phyloP scores from a whole-genome alignment of 2,113 vertebrate genomes.

The Phoenicopterus ruber region DNA sequence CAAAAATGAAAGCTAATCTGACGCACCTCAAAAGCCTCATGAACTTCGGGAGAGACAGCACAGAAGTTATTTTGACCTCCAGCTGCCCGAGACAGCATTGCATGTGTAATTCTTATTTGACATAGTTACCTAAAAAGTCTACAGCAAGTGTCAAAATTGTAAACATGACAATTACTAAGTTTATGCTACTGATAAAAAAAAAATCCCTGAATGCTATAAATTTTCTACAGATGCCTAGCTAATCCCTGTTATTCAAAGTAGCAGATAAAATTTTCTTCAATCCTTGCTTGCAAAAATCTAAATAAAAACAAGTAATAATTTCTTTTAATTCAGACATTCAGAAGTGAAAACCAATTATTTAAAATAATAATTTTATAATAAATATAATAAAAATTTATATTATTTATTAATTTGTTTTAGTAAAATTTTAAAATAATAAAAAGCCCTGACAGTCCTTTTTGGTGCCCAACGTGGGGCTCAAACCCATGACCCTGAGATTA shows the following conservation, averaged over 20 bases:
- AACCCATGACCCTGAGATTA: no score
- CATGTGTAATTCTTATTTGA: neutral
- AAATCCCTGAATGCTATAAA: neutral
- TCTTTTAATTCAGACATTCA: neutral
- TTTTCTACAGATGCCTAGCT: neutral
- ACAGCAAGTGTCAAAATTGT: neutral
- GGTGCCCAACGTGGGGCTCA: no score
- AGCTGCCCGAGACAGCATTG: neutral
- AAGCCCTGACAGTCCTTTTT: no score
- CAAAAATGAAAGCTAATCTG: neutral
- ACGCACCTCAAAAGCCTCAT: neutral
- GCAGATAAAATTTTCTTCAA: neutral
- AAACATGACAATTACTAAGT: neutral
- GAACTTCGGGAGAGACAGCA: neutral
- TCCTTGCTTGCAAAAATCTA: neutral
- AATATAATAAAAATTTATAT: no score
- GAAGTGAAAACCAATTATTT: neutral
- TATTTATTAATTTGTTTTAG: no score
- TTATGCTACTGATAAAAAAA: neutral
- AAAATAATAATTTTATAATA: neutral
- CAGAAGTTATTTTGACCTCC: neutral
- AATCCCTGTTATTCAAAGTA: neutral
- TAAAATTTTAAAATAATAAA: no score
- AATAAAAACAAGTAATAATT: neutral
- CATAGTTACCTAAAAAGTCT: neutral